A percentile compares a stretch with the other conserved stretches of the same genome.
These are phyloP conservation scores for Caenorhabditis uteleia DNA, from an alignment of 2,888 invertebrate species.

Conservation along the genomic window DNA sequence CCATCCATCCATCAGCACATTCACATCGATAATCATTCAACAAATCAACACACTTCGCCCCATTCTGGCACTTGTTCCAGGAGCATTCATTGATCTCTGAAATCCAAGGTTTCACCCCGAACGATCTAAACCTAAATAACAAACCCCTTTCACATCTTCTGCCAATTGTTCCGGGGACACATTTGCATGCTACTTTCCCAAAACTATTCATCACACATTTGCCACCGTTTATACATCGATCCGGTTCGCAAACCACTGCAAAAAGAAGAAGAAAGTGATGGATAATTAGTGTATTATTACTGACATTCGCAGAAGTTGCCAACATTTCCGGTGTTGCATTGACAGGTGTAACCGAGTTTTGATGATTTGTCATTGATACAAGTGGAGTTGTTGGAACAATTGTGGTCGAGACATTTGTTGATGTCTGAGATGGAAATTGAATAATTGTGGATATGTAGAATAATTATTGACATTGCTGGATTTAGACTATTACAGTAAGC, in stretches of 20 bases:
- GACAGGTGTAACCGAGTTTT: conserved; percentile 35
- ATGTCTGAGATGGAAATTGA: too few species aligned
- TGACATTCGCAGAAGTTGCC: conserved; percentile 48
- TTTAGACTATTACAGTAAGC: too few species aligned
- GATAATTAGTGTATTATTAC: not conserved
- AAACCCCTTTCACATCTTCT: conserved; percentile 41
- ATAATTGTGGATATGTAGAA: too few species aligned
- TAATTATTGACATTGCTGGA: too few species aligned
- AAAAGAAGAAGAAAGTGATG: not conserved
- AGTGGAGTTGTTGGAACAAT: conserved; percentile 35
- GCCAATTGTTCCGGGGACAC: conserved; percentile 44
- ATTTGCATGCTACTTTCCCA: conserved; percentile 48
- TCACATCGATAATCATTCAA: conserved; percentile 52
- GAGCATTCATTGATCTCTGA: conserved; percentile 55
- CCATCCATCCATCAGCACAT: conserved; percentile 53
- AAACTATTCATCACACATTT: conserved; percentile 38
- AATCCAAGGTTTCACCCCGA: not conserved
- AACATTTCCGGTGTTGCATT: conserved; percentile 39
- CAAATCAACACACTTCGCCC: conserved; percentile 44
- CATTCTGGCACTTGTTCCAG: conserved; percentile 43
- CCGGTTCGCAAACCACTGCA: conserved; percentile 40
- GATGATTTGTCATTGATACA: conserved; percentile 37
- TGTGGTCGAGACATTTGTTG: conserved; percentile 33
- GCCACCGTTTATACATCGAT: conserved; percentile 43
- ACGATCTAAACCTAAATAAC: not conserved